phyloP scores from a whole-genome alignment of 2,888 invertebrate species.

The Mythimna albipuncta region DNA sequence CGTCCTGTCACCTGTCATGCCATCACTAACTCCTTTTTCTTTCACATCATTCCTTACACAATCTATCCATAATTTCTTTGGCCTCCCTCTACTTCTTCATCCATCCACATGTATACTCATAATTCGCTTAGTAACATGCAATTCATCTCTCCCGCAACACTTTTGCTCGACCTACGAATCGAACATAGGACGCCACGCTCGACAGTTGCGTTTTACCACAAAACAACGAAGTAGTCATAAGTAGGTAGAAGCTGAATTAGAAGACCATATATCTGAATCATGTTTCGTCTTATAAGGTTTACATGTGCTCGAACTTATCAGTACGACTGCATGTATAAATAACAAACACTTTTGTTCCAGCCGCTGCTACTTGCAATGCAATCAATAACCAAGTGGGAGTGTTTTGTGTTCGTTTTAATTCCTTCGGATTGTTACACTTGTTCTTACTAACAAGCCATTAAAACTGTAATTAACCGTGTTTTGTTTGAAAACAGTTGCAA shows the following conservation, averaged over 20 bases:
- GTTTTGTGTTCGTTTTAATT: slow-evolving; percentile 56
- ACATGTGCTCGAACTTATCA: slow-evolving; percentile 57
- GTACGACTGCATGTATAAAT: slow-evolving; percentile 56
- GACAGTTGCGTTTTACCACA: too few species aligned
- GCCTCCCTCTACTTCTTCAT: too few species aligned
- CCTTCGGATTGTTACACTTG: slow-evolving; percentile 51
- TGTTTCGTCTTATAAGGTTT: slow-evolving; percentile 11
- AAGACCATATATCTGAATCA: background rate
- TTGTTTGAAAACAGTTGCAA: slow-evolving; percentile 70
- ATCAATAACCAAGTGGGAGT: slow-evolving; percentile 52
- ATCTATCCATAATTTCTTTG: too few species aligned
- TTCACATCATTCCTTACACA: too few species aligned
- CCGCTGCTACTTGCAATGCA: slow-evolving; percentile 37
- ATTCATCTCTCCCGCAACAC: too few species aligned
- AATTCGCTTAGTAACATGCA: too few species aligned
- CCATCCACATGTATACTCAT: too few species aligned
- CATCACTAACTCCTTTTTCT: too few species aligned
- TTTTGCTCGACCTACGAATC: too few species aligned
- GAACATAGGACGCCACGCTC: too few species aligned
- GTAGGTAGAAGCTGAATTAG: background rate
- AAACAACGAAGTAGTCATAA: too few species aligned
- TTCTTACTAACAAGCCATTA: slow-evolving; percentile 79
- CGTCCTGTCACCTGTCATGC: too few species aligned
- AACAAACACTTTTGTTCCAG: slow-evolving; percentile 37
- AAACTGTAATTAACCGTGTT: slow-evolving; percentile 77